phyloP scores from a whole-genome alignment of 1,140 invertebrate genomes.

The Psix sp. region DNA sequence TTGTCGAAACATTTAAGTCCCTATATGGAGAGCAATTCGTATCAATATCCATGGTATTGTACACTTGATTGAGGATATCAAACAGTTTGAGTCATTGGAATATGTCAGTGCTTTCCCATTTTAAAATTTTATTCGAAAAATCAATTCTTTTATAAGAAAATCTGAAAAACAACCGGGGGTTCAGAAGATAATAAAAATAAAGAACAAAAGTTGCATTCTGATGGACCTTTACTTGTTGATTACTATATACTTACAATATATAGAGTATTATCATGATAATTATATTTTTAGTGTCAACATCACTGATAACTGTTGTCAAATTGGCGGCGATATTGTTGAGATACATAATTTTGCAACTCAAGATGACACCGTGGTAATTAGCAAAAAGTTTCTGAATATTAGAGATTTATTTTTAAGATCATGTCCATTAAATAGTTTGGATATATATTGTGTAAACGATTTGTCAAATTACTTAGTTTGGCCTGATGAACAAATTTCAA shows the following conservation, averaged over 20 bases:
- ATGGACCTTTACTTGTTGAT: constrained; percentile 8
- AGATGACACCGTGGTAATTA: constrained; percentile 5
- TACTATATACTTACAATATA: constrained; percentile 6
- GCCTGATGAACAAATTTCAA: background rate
- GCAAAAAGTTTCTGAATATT: background rate
- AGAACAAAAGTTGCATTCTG: constrained; percentile 8
- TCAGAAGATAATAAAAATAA: constrained; percentile 3
- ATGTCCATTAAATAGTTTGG: background rate
- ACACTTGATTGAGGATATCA: constrained; percentile 5
- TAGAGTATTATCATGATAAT: constrained; percentile 4
- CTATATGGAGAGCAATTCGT: constrained; percentile 1
- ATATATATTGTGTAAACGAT: constrained; percentile 5
- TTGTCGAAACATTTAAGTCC: constrained; percentile 1
- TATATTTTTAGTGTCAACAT: background rate
- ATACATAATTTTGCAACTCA: constrained; percentile 8
- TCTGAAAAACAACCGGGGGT: constrained; percentile 9
- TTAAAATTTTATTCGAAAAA: constrained; percentile 6
- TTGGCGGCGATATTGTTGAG: constrained; percentile 9
- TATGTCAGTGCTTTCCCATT: constrained; percentile 1
- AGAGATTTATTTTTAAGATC: constrained; percentile 2
- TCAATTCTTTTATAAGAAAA: constrained; percentile 5
- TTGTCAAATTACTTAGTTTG: constrained; percentile 3
- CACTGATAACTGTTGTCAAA: constrained; percentile 12
- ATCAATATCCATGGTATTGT: constrained; percentile 7
- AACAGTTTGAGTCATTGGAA: background rate